Conservation (phyloP, 1,140 invertebrate genomes). For the Carcinoscorpius rotundicauda region DNA sequence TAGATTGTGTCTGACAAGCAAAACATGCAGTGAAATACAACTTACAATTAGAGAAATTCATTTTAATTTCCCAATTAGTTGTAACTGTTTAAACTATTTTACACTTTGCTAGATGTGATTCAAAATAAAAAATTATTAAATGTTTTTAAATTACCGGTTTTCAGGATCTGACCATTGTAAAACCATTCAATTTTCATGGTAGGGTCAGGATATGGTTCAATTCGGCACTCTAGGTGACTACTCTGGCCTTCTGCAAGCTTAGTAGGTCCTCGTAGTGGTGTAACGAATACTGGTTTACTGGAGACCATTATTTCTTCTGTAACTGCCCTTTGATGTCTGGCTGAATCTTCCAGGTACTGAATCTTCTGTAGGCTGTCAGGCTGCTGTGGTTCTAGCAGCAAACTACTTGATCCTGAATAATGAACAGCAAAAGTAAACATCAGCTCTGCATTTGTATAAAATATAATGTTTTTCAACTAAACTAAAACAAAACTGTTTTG, state of each 20-base stretch:
- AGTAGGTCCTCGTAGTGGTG: conserved; percentile 67
- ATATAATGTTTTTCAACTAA: too few species aligned
- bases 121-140: background rate
- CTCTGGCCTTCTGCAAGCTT: conserved; percentile 72
- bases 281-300: conserved; percentile 64
- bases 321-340: conserved; percentile 64
- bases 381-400: conserved; percentile 82
- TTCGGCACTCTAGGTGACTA: conserved; percentile 50
- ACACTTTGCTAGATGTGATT: too few species aligned
- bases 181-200: conserved; percentile 79
- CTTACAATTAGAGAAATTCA: too few species aligned
- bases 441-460: too few species aligned
- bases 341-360: conserved; percentile 66
- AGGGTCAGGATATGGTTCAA: conserved; percentile 81
- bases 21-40: too few species aligned
- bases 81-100: too few species aligned
- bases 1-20: too few species aligned
- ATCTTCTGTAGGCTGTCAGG: conserved; percentile 87
- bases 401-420: conserved; percentile 66
- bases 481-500: too few species aligned
- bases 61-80: too few species aligned
- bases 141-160: conserved; percentile 44
- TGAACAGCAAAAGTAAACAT: too few species aligned
- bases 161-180: conserved; percentile 38
- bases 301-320: conserved; percentile 15